Evolutionary conservation across 1,140 invertebrate genomes (phyloP).

Genomic region (Ips typographus): DNA sequence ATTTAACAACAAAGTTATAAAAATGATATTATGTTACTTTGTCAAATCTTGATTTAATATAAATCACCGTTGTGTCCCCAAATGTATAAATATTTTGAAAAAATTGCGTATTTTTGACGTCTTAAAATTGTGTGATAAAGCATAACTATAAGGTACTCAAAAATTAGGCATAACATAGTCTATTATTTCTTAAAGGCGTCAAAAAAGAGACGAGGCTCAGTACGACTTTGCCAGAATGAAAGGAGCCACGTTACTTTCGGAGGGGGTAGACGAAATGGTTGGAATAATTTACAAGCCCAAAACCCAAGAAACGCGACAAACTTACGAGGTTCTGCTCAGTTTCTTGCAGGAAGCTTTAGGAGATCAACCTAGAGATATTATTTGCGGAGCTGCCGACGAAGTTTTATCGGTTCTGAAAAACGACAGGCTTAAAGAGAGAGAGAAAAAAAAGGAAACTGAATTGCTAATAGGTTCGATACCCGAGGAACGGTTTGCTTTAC

Average conservation of each 20-base stretch:
- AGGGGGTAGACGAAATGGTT: constrained; percentile 88
- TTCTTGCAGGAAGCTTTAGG: constrained; percentile 98
- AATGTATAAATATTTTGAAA: too few relatives aligned
- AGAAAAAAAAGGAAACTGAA: constrained; percentile 93
- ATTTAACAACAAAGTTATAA: too few relatives aligned
- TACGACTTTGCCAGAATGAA: constrained; percentile 91
- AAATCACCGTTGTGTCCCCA: too few relatives aligned
- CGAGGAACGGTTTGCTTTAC: constrained; percentile 92
- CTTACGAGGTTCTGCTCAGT: constrained; percentile 93
- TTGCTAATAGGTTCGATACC: constrained; percentile 80
- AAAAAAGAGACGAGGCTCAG: constrained; percentile 88
- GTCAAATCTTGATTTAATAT: too few relatives aligned
- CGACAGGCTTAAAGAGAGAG: constrained; percentile 90
- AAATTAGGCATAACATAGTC: too few relatives aligned
- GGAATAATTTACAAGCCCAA: constrained; percentile 95
- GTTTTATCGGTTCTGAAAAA: constrained; percentile 94
- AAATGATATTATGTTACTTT: too few relatives aligned
- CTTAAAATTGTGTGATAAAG: too few relatives aligned
- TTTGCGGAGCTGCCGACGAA: constrained; percentile 98
- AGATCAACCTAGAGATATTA: constrained; percentile 93
- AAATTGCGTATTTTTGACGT: too few relatives aligned
- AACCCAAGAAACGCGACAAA: constrained; percentile 96
- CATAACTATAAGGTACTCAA: too few relatives aligned
- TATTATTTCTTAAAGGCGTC: constrained; percentile 58
- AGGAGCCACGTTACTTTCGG: constrained; percentile 80